Conservation (phyloP, 1,140 invertebrate genomes). For the Drosophila trapezifrons region DNA sequence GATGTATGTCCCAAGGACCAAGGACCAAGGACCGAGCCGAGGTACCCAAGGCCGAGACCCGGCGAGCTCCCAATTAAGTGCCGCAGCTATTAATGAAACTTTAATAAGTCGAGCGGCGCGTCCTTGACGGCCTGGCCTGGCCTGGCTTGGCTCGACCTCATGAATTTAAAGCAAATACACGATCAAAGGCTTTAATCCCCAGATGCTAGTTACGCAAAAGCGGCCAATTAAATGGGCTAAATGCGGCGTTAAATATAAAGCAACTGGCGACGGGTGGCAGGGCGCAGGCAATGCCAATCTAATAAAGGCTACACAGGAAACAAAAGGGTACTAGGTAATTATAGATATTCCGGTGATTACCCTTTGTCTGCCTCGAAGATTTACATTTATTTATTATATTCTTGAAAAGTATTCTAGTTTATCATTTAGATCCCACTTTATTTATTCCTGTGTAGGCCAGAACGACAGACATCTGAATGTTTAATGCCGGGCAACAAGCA, state of each 20-base stretch:
- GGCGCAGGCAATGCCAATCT: constrained; percentile 51
- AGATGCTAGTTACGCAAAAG: constrained; percentile 70
- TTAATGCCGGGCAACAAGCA: constrained; percentile 67
- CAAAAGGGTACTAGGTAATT: not conserved
- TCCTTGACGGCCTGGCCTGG: constrained; percentile 46
- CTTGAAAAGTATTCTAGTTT: not conserved
- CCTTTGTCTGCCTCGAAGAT: not conserved
- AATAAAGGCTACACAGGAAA: constrained; percentile 50
- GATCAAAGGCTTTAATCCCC: constrained; percentile 77
- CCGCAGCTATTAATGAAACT: constrained; percentile 63
- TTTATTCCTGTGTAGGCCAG: constrained; percentile 30
- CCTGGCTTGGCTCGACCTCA: constrained; percentile 14
- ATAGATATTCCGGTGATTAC: no score
- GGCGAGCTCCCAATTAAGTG: constrained; percentile 61
- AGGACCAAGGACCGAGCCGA: constrained; percentile 13
- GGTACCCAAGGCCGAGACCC: constrained; percentile 21
- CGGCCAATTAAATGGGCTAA: constrained; percentile 76
- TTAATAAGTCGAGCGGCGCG: constrained; percentile 53
- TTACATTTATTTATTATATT: not conserved
- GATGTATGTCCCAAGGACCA: constrained; percentile 53
- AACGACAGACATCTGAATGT: constrained; percentile 65
- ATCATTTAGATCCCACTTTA: not conserved
- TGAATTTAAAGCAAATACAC: constrained; percentile 75
- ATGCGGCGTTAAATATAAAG: constrained; percentile 72
- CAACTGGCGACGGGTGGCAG: constrained; percentile 16